Evolutionary conservation across 2,888 invertebrate genomes (phyloP).

Genomic region (Lasioglossum calceatum): DNA sequence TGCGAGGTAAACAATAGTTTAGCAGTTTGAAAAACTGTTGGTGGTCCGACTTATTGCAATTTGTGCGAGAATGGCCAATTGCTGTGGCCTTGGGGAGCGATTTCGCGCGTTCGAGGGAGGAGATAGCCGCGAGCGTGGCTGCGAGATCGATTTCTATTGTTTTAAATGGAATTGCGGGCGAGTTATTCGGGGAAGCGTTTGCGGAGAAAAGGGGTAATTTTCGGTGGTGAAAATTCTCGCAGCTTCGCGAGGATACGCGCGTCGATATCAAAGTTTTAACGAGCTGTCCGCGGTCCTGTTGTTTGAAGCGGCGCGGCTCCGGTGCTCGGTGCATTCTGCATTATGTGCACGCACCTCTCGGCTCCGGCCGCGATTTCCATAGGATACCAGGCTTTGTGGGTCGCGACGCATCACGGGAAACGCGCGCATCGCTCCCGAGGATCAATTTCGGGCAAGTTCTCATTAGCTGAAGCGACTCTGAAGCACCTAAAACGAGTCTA

Average conservation of each 20-base stretch:
- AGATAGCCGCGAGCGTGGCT: neutral
- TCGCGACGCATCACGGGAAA: neutral
- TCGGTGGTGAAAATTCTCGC: neutral
- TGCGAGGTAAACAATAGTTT: neutral
- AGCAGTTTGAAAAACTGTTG: neutral
- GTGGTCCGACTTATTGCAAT: neutral
- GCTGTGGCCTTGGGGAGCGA: neutral
- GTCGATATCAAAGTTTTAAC: slow-evolving; percentile 43
- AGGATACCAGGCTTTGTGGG: neutral
- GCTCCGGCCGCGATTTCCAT: slow-evolving; percentile 3
- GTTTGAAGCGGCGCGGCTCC: slow-evolving; percentile 8
- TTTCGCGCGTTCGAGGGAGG: neutral
- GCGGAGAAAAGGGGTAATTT: neutral
- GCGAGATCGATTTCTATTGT: neutral
- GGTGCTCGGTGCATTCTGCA: neutral
- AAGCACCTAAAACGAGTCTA: neutral
- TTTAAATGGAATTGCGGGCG: neutral
- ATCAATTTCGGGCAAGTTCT: slow-evolving; percentile 1
- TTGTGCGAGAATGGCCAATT: neutral
- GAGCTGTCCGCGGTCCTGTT: slow-evolving; percentile 16
- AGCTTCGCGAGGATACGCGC: neutral
- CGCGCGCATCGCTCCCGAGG: neutral
- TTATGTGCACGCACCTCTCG: slow-evolving; percentile 2
- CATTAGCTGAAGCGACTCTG: neutral
- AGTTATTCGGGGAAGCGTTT: neutral